Evolutionary conservation across 2,888 invertebrate species (phyloP).

Genomic region (Orthosia cruda): DNA sequence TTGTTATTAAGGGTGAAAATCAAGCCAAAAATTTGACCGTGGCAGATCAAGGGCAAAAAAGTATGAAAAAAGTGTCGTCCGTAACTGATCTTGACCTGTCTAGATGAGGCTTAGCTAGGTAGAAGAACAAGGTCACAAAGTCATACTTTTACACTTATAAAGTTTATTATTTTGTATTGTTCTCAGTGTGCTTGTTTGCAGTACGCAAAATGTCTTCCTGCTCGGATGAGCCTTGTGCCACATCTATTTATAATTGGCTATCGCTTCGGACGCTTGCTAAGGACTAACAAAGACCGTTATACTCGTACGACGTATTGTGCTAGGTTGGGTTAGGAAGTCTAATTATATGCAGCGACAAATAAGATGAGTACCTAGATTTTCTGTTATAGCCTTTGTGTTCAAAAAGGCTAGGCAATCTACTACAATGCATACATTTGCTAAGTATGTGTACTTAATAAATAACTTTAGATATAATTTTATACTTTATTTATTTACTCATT

Average conservation of each 20-base stretch:
- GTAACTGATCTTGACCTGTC: not conserved
- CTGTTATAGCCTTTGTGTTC: conserved; percentile 27
- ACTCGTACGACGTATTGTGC: conserved; percentile 22
- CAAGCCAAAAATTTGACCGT: conserved; percentile 11
- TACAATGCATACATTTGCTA: not conserved
- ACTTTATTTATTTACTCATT: no score
- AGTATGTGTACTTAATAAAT: not conserved
- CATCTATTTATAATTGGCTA: conserved; percentile 62
- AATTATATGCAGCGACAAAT: conserved; percentile 18
- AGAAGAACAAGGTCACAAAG: not conserved
- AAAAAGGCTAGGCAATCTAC: not conserved
- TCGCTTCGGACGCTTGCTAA: conserved; percentile 23
- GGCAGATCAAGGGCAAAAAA: not conserved
- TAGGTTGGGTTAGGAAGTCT: conserved; percentile 23
- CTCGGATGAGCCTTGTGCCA: conserved; percentile 50
- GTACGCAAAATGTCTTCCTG: conserved; percentile 48
- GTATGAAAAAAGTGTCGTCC: not conserved
- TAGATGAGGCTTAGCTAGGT: not conserved
- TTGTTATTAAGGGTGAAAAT: not conserved
- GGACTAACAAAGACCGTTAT: conserved; percentile 43
- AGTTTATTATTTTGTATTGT: not conserved
- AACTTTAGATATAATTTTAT: not conserved
- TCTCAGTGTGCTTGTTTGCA: conserved; percentile 20
- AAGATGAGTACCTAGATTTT: not conserved
- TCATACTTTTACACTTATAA: not conserved